Evolutionary conservation across 2,113 vertebrate species (phyloP), one percentile per base, ranked within the genome.

Genomic region (Phainopepla nitens): DNA sequence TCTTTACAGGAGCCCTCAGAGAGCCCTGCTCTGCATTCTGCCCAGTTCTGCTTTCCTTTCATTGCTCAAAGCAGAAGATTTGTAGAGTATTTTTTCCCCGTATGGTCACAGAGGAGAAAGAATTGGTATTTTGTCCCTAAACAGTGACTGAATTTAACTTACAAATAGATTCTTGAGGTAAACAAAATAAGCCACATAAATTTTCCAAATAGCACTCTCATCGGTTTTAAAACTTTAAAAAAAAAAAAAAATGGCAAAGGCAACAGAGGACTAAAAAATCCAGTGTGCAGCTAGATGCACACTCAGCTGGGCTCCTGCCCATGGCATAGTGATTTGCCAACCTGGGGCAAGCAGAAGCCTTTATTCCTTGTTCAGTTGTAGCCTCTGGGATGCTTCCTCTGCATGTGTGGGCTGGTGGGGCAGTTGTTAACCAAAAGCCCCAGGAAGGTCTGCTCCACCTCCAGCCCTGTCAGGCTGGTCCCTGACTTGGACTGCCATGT

Each of bases 291-390:
- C 35, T 28, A 35, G n/a, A 21, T 25, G 23, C 45, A 57, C 7
- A 2, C 18, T 41, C 44, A 58, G 44, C 33, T 62, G 56, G 31
- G 62, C 7, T 36, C 27, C 44, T 68, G 31, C 23, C 42, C 25
- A 2, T 6, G 31, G 41, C 2, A 1, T 11, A 70, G 25, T 0
- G 0, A 58, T 71, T 27, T 91, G 60, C 25, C 0, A 0, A n/a
- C 35, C 35, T 47, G 2, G 1, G 25, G 62, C 51, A 90, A 41
- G n/a, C 28, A 88, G 85, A 76, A 47, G 15, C 39, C 31, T 54
- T 77, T 51, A 16, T 24, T 75, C 19, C 28, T 60, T 56, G 15
- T n/a, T 79, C 35, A 57, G 23, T 2, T 77, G n/a, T 2, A 1
- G 35, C 60, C 57, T 66, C 64, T 49, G 33, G 41, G 73, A 42